Base-by-base conservation (phyloP, 2,113 vertebrate genomes). In the Panurus biarmicus region DNA sequence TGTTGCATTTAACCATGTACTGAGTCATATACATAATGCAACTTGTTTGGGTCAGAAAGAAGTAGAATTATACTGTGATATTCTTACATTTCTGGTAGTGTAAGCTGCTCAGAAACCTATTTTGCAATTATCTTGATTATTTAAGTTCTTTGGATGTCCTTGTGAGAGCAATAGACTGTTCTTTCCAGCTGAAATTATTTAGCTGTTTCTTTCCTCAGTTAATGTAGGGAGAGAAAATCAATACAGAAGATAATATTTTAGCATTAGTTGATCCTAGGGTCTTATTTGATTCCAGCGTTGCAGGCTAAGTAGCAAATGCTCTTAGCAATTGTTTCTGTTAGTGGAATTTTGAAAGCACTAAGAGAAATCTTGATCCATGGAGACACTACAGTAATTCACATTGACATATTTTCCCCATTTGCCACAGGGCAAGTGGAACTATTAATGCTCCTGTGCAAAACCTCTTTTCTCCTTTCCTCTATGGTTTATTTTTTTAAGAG, bases 351-450 rank as follows among this genome's bases (percentile, higher is more conserved):
- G 94, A 96, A 96, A 93, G 91, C 90, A 94, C 89, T 82, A 85
- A 93, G 89, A 95, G 93, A 96, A 97, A 90, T 92, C 94, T 91
- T 96, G 94, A 95, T 96, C 96, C 90, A 67, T 81, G 91, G 89
- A 94, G 94, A 94, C 89, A 94, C 76, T 87, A 88, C 91, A 96
- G 67, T 97, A 97, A 97, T 96, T 97, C 94, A 94, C 95, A 93
- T 80, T 96, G 97, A 97, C 96, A 95, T 93, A 93, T 96, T 96
- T 94, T 94, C 85, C 93, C 75, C 71, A 66, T 87, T 96, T 15
- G 94, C 96, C 96, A 96, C 88, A 95, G 96, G 97, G 95, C 94
- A 97, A 96, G 92, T 95, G 94, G 95, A 96, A 96, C 93, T 96
- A 47, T 93, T 96, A 95, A 91, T 96, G 95, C 72, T 95, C 58